Evolutionary conservation across 2,113 vertebrate genomes (phyloP).

Genomic region (Mormyrus lacerda): DNA sequence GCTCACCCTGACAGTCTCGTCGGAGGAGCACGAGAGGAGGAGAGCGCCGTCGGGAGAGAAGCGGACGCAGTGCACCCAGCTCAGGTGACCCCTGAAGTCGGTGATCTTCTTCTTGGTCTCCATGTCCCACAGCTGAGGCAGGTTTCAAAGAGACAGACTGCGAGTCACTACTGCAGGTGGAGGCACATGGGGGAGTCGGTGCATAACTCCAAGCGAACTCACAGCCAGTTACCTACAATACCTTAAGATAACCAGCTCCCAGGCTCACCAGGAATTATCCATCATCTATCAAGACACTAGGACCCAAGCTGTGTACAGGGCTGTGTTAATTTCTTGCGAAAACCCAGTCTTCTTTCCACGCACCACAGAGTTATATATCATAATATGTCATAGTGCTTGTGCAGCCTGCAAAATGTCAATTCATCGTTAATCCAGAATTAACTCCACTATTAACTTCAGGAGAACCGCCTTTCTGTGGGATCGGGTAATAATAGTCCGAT

Average conservation of each 20-base stretch:
- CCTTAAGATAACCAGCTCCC: not conserved
- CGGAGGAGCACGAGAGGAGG: slow-evolving; percentile 89
- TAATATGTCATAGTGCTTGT: not conserved
- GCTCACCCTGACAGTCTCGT: slow-evolving; percentile 85
- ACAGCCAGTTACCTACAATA: not conserved
- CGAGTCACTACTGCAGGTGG: not conserved
- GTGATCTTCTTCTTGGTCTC: slow-evolving; percentile 76
- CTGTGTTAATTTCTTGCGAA: not conserved
- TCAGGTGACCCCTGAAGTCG: slow-evolving; percentile 87
- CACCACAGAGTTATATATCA: not conserved
- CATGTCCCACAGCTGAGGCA: slow-evolving; percentile 79
- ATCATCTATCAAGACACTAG: not conserved
- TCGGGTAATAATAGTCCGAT: not conserved
- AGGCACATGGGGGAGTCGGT: not conserved
- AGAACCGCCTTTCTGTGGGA: not conserved
- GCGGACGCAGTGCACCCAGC: slow-evolving; percentile 83
- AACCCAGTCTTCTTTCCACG: not conserved
- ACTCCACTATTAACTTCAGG: not conserved
- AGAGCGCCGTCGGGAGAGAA: slow-evolving; percentile 84
- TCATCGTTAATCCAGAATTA: not conserved
- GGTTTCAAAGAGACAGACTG: not conserved
- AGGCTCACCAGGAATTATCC: not conserved
- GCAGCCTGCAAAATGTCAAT: not conserved
- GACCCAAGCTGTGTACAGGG: not conserved
- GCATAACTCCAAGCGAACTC: not conserved